Base-by-base conservation (phyloP, 2,113 vertebrate species). In the Coptodon bakossiorum region DNA sequence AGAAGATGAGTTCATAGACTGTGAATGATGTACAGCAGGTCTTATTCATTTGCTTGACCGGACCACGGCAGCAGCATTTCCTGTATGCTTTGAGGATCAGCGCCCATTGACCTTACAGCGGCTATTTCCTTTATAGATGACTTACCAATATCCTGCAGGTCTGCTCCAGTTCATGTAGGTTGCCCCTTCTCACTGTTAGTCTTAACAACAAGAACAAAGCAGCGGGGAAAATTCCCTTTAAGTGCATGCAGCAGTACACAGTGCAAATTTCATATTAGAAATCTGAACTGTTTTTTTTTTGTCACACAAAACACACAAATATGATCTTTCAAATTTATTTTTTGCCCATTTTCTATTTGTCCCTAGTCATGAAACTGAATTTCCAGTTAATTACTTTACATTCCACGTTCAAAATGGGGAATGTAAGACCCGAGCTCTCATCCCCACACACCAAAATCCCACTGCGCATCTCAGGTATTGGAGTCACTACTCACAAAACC, bases 11-110 rank as follows among this genome's bases (percentile, higher is more conserved):
- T 56, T 40, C 27, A 3, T 82, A 81, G 81, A 84, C 76, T 81
- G 54, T 85, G 59, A 92, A 83, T 59, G 54, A 91, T 82, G 86
- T 45, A 81, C 36, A 52, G 36, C 29, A 63, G 16, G 34, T 56
- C 81, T 53, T 71, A 92, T 91, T 88, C 16, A 48, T 89, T 86
- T 54, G 80, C 53, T 78, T 66, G 86, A 89, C 54, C 19, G 9
- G 10, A 81, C 48, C 61, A 61, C 17, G 27, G 43, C 57, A 66
- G 27, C 43, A 12, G 71, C 27, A 31, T 84, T 84, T 85, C 66
- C 71, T 78, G 16, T 19, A 88, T 10, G 45, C 54, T 53, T 71
- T 83, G 54, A 56, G 54, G 36, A 84, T 84, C 45, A 87, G 61
- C 57, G 31, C 27, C 29, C 43, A 73, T 36, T n/a, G 78, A 89